Conservation (phyloP, 2,888 invertebrate genomes). For the Pseudococcus longispinus region DNA sequence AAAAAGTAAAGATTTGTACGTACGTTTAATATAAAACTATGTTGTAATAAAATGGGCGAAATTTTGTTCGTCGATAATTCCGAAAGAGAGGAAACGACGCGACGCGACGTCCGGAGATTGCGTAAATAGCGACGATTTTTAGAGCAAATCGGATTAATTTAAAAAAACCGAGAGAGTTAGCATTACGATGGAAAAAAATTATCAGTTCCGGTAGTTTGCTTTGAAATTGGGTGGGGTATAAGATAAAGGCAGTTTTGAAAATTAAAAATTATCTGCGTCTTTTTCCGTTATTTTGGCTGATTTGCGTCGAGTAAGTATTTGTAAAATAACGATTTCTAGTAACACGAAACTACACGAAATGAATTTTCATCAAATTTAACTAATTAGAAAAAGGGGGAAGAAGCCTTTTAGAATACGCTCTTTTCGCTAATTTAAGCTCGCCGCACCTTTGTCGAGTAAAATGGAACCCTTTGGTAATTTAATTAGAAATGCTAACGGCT, state of each 20-base stretch:
- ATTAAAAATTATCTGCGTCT: constrained; percentile 3
- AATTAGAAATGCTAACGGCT: constrained; percentile 50
- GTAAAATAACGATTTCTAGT: constrained; percentile 44
- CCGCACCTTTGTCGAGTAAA: constrained; percentile 34
- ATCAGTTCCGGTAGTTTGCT: neutral
- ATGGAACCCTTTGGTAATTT: constrained; percentile 47
- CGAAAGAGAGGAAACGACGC: neutral
- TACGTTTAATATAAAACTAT: neutral
- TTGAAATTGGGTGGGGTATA: neutral
- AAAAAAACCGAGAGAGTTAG: neutral
- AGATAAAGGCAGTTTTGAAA: neutral
- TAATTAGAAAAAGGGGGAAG: constrained; percentile 48
- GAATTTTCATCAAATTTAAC: constrained; percentile 54
- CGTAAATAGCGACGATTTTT: constrained; percentile 13
- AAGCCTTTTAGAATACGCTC: constrained; percentile 9
- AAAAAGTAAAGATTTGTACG: neutral
- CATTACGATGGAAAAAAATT: neutral
- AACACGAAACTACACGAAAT: constrained; percentile 36
- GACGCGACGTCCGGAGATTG: neutral
- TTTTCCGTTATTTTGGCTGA: neutral
- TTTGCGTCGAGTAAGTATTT: neutral
- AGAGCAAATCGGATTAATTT: constrained; percentile 4
- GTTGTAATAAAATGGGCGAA: neutral
- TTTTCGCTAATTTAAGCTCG: constrained; percentile 47
- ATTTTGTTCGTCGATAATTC: constrained; percentile 3